Evolutionary conservation across 2,888 invertebrate genomes (phyloP), one percentile per base, ranked within the genome.

Genomic region (Tubulanus polymorphus): DNA sequence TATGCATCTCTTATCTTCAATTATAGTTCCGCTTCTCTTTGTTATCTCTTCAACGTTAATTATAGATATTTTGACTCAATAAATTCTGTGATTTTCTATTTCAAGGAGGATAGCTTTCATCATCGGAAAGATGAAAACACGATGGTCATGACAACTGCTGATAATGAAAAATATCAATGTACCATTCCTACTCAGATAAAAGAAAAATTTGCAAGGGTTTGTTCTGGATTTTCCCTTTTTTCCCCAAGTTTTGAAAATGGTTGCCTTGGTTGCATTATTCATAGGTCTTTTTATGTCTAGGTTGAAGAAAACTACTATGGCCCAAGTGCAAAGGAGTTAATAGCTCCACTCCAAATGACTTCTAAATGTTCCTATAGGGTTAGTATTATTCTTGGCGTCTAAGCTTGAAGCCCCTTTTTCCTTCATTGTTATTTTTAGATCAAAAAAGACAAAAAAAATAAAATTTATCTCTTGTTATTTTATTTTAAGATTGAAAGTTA

Each of bases 141-240:
- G 12, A 79, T 91, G 53, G 80, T 85, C 62, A 85, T 92, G 51
- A 86, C 84, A 52, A 89, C 91, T 15, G 83, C 85, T 18, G 86
- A 89, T 60, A 86, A 90, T 70, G 94, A 95, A 73, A 85, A 86
- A 64, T 95, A 92, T 76, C 84, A 87, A 56, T 95, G 95, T 74
- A 81, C 85, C 10, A 82, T 94, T 65, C 93, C 93, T 12, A 85
- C 18, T 8, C 41, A 86, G 58, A 79, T 86, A 8, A 66, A 70
- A 47, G 75, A 76, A 48, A 69, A 71, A 35, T 67, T 68, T 53
- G 70, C 71, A 3, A 47, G 51, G 63, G 68, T 68, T 61, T 53
- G 66, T 71, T n/a, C n/a, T n/a, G n/a, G n/a, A n/a, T n/a, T n/a
- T n/a, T n/a, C n/a, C n/a, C n/a, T n/a, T n/a, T n/a, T n/a, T n/a